Conservation (phyloP, 2,797 vertebrate species). For the Hoplostethus mediterraneus region DNA sequence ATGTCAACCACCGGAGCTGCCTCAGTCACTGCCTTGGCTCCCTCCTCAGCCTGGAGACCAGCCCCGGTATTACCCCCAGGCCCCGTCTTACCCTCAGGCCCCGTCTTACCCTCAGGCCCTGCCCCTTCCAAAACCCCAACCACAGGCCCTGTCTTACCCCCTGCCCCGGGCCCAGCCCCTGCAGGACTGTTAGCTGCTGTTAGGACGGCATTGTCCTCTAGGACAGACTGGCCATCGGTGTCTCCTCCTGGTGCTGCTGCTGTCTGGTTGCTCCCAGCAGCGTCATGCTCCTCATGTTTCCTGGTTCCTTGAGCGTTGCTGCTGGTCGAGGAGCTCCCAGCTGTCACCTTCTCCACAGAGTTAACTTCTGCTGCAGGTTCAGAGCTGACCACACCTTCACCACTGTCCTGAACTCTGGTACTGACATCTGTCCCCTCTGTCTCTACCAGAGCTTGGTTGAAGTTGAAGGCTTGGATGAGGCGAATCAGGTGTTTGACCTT, state of each 20-base stretch:
- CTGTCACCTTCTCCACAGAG: conserved; percentile 43
- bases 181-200: conserved; percentile 31
- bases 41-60: conserved; percentile 42
- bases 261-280: conserved; percentile 21
- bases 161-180: background rate
- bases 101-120: conserved; percentile 21
- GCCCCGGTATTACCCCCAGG: conserved; percentile 40
- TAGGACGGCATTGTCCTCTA: background rate
- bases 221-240: background rate
- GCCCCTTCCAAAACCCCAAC: conserved; percentile 14
- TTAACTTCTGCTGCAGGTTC: conserved; percentile 32
- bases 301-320: conserved; percentile 6
- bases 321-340: conserved; percentile 18
- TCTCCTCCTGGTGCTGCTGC: conserved; percentile 23
- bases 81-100: conserved; percentile 9
- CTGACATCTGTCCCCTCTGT: conserved; percentile 51
- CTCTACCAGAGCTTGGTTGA: conserved; percentile 91
- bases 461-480: conserved; percentile 97
- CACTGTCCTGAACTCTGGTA: conserved; percentile 48
- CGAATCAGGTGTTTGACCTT: conserved; percentile 97
- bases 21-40: conserved; percentile 55
- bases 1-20: conserved; percentile 41
- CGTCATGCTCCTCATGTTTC: conserved; percentile 36
- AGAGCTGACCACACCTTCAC: background rate
- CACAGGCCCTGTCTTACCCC: conserved; percentile 25